A percentile compares a stretch with the other conserved stretches of the same genome.
Evolutionary conservation across 2,797 vertebrate genomes (phyloP).

Genomic region (Mus caroli): DNA sequence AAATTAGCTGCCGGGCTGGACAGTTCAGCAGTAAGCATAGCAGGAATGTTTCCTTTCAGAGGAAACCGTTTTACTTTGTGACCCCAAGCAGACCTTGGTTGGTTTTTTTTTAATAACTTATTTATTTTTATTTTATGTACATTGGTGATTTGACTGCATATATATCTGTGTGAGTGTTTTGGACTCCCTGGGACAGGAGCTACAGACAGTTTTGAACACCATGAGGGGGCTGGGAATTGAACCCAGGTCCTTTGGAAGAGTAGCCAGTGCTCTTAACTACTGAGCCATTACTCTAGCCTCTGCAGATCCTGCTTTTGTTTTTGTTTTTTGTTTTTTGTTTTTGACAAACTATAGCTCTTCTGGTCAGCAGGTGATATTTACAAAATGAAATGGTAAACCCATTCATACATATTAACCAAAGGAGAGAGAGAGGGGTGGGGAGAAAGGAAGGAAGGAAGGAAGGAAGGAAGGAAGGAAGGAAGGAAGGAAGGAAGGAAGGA

Average conservation of each 20-base stretch:
- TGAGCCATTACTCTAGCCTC: not conserved
- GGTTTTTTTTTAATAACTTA: not conserved
- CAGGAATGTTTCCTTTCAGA: slow-evolving; percentile 48
- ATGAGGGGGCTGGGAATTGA: not conserved
- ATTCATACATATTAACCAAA: slow-evolving; percentile 12
- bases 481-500: too few species aligned
- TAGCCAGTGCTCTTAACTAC: not conserved
- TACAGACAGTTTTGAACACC: not conserved
- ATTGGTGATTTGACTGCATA: not conserved
- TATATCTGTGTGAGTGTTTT: not conserved
- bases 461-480: too few species aligned
- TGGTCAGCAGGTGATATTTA: slow-evolving; percentile 50
- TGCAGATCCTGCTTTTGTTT: slow-evolving; percentile 53
- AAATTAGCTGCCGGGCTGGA: slow-evolving; percentile 14
- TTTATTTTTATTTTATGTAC: not conserved
- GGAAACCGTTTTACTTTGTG: slow-evolving; percentile 18
- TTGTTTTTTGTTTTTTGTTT: too few species aligned
- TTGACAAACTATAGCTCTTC: slow-evolving; percentile 51
- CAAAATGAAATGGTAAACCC: slow-evolving; percentile 38
- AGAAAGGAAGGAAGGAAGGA: too few species aligned
- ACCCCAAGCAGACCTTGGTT: slow-evolving; percentile 62
- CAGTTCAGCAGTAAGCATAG: slow-evolving; percentile 9
- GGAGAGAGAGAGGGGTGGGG: accelerated
- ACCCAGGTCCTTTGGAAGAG: not conserved
- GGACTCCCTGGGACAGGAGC: too few species aligned